Conservation (phyloP, 1,140 invertebrate genomes). For the Limonius californicus region DNA sequence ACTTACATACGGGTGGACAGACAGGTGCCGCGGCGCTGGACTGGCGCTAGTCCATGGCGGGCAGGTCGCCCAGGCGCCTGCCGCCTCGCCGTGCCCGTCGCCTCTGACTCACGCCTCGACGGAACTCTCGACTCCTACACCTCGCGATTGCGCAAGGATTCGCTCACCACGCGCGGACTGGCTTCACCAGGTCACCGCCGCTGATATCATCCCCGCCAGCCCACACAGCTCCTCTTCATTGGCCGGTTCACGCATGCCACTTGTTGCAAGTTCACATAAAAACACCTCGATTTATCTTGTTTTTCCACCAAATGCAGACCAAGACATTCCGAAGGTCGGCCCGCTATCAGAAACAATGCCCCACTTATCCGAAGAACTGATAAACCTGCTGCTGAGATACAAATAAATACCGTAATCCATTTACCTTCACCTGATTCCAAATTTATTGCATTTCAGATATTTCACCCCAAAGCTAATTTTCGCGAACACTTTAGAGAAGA, state of each 20-base stretch:
- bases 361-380: too few species aligned
- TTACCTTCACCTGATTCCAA: too few species aligned
- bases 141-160: slow-evolving; percentile 36
- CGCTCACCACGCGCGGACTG: slow-evolving; percentile 36
- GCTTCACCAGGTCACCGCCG: slow-evolving; percentile 31
- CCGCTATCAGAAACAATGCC: too few species aligned
- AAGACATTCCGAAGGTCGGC: too few species aligned
- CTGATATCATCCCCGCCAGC: slow-evolving; percentile 36
- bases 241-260: slow-evolving; percentile 37
- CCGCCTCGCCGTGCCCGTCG: slow-evolving; percentile 44
- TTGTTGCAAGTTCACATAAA: slow-evolving; percentile 17
- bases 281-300: too few species aligned
- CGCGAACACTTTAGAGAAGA: too few species aligned
- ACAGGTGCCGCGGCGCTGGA: slow-evolving; percentile 33
- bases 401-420: too few species aligned
- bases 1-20: slow-evolving; percentile 29
- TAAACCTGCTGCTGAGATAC: too few species aligned
- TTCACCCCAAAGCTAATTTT: too few species aligned
- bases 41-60: slow-evolving; percentile 38
- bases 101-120: slow-evolving; percentile 37
- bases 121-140: slow-evolving; percentile 22
- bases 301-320: too few species aligned
- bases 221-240: slow-evolving; percentile 31
- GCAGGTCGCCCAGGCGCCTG: slow-evolving; percentile 36
- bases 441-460: too few species aligned